These are phyloP conservation scores for Drosophila subquinaria DNA, from an alignment of 2,888 invertebrate genomes.

Conservation along the genomic window DNA sequence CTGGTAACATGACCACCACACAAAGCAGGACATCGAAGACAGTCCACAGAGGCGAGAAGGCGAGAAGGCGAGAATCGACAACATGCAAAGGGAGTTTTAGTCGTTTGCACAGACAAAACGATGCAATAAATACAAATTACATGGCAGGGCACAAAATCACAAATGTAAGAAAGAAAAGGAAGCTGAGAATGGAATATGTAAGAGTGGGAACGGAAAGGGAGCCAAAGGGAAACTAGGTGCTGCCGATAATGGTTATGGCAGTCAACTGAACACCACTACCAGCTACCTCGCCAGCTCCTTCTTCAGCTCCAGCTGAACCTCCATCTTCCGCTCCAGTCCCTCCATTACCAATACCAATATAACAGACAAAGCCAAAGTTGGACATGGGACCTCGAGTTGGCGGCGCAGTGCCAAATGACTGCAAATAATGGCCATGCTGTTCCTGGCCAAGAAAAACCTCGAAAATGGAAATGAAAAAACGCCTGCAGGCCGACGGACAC, in stretches of 20 bases:
- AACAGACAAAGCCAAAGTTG: slow-evolving; percentile 56
- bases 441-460: slow-evolving; percentile 20
- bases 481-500: slow-evolving; percentile 20
- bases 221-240: slow-evolving; percentile 63
- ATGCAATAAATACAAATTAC: slow-evolving; percentile 84
- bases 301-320: neutral
- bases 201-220: slow-evolving; percentile 1
- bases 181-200: slow-evolving; percentile 18
- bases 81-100: slow-evolving; percentile 82
- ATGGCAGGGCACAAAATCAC: slow-evolving; percentile 74
- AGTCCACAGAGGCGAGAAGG: neutral
- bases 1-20: slow-evolving; percentile 12
- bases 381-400: slow-evolving; percentile 40
- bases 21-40: neutral
- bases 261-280: slow-evolving; percentile 31
- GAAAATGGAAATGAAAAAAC: slow-evolving; percentile 20
- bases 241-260: slow-evolving; percentile 78
- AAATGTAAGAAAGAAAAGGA: slow-evolving; percentile 24
- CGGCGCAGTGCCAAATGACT: slow-evolving; percentile 71
- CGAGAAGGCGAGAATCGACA: slow-evolving; percentile 63
- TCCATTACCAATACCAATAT: slow-evolving; percentile 5
- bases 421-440: slow-evolving; percentile 70
- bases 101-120: slow-evolving; percentile 83
- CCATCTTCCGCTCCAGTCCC: neutral
- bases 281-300: slow-evolving; percentile 1